Base-by-base conservation (phyloP, 2,888 invertebrate species). In the Pterobdella sp. region DNA sequence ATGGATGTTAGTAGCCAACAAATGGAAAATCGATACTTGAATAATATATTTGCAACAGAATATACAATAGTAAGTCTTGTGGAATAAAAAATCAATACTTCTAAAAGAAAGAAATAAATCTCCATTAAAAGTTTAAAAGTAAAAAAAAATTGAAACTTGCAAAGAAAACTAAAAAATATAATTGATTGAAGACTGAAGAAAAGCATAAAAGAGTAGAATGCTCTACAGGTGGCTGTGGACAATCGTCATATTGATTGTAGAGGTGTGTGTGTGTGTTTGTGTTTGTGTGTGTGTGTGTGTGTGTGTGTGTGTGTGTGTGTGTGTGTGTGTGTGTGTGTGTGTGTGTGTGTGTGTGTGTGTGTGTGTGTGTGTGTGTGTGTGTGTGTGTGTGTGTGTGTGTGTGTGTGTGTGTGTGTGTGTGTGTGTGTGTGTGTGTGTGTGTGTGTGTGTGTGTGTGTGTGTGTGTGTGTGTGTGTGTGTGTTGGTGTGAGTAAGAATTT, bases 321-420 rank as follows among this genome's bases (percentile, higher is more conserved):
- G 60, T 56, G 60, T 22, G 60, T 56, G 60, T 56, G 60, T 56
- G 60, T 56, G 60, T 56, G 60, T 56, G 60, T 56, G 60, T 56
- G 60, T 56, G 60, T 56, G 60, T 56, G 60, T 56, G 60, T 56
- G 60, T 56, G 60, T 56, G 60, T 56, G 60, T 56, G 60, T 56
- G 60, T 56, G 60, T 56, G 60, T 56, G 60, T 42, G 72, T 52
- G 32, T 52, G 26, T 32, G 67, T 34, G 37, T 35, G 32, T 37
- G 65, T 37, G 36, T 31, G 42, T 37, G 65, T 42, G 42, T 37
- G 65, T 37, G 65, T 35, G 52, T 42, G 72, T 52, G 72, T 64
- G 49, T 42, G 42, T 42, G 42, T 42, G 42, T 42, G 42, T 42
- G 42, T 42, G 42, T 42, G 42, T 42, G 42, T 42, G 42, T 42